phyloP scores from a whole-genome alignment of 2,797 vertebrate species.

The Triplophysa bombifrons region DNA sequence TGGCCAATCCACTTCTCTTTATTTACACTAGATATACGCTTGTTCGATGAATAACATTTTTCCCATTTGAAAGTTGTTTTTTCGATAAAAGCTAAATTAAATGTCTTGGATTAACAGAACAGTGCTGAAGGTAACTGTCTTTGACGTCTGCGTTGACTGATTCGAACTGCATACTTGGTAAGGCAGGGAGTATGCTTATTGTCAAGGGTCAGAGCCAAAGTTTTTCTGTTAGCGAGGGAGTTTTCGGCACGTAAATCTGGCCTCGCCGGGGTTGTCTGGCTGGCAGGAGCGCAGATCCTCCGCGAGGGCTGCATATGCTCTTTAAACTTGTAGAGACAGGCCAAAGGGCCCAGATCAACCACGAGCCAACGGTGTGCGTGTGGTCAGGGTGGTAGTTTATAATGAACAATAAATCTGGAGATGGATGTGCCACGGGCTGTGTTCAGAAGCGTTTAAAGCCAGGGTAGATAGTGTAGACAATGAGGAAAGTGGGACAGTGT shows the following conservation, averaged over 20 bases:
- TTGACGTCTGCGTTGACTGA: constrained; percentile 30
- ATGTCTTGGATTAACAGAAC: background rate
- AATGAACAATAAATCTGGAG: constrained; percentile 28
- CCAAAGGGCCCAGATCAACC: constrained; percentile 20
- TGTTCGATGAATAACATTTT: background rate
- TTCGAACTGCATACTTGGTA: constrained; percentile 36
- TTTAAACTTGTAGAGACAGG: constrained; percentile 23
- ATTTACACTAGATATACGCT: background rate
- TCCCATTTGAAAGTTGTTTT: background rate
- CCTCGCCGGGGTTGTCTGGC: constrained; percentile 28
- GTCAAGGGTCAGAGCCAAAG: constrained; percentile 47
- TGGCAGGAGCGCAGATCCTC: constrained; percentile 28
- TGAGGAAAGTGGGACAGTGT: background rate
- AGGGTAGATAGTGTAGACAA: background rate
- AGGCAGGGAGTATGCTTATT: constrained; percentile 48
- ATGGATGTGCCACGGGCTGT: background rate
- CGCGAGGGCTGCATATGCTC: background rate
- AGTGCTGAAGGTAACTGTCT: constrained; percentile 25
- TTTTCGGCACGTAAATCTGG: constrained; percentile 40
- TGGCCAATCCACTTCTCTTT: background rate
- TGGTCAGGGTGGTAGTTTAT: constrained; percentile 33
- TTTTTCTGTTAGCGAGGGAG: constrained; percentile 43
- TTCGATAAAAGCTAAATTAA: background rate
- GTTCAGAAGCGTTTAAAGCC: background rate
- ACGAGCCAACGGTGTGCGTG: constrained; percentile 18